phyloP scores from a whole-genome alignment of 1,140 invertebrate genomes.

The Drosophila elegans region DNA sequence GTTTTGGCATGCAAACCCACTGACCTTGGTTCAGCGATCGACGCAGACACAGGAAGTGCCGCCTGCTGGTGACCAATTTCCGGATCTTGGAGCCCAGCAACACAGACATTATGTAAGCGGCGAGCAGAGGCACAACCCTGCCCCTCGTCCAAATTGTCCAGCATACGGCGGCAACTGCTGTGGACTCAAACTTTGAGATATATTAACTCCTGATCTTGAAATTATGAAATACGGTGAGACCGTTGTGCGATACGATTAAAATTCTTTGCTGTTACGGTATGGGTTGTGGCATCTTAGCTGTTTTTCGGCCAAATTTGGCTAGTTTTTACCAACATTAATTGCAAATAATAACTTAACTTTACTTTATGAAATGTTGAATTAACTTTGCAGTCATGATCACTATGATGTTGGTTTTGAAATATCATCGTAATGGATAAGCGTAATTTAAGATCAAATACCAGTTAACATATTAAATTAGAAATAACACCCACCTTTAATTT shows the following conservation, averaged over 20 bases:
- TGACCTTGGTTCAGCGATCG: constrained; percentile 50
- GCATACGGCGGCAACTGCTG: constrained; percentile 29
- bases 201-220: constrained; percentile 51
- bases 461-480: no score
- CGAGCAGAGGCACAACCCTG: constrained; percentile 41
- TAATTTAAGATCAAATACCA: no score
- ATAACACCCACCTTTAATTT: no score
- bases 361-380: no score
- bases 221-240: constrained; percentile 35
- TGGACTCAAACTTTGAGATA: constrained; percentile 37
- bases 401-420: no score
- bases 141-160: constrained; percentile 28
- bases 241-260: not conserved
- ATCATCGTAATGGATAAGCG: no score
- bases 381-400: no score
- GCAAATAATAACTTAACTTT: no score
- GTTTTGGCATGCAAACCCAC: not conserved
- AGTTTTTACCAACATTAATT: no score
- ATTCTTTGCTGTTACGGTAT: not conserved
- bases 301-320: no score
- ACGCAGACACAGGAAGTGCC: constrained; percentile 10
- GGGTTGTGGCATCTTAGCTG: not conserved
- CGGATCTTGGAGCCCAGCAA: constrained; percentile 31
- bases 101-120: constrained; percentile 54
- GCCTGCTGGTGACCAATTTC: constrained; percentile 20